phyloP scores from a whole-genome alignment of 2,113 vertebrate genomes.

The Smithornis capensis region DNA sequence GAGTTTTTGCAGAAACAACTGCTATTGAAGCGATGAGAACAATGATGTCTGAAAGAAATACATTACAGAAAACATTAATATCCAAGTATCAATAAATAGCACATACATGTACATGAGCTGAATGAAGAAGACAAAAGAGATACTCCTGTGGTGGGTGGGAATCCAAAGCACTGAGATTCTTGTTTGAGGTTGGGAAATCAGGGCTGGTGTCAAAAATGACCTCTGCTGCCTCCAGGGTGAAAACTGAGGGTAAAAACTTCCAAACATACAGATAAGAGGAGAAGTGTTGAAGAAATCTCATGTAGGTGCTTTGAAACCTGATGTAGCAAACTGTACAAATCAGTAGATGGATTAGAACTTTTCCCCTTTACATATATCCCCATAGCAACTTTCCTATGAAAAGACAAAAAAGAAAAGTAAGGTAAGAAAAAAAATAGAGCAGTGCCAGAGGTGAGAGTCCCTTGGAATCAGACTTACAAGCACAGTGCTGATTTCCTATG shows the following conservation, averaged over 20 bases:
- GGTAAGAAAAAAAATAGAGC: background rate
- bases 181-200: background rate
- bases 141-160: background rate
- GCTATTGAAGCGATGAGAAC: constrained; percentile 97
- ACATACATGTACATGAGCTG: background rate
- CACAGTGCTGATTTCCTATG: background rate
- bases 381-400: background rate
- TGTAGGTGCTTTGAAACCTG: background rate
- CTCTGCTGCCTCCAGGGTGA: background rate
- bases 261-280: background rate
- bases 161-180: background rate
- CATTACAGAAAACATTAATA: constrained; percentile 65
- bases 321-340: background rate
- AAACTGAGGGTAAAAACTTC: background rate
- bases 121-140: background rate
- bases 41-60: constrained; percentile 91
- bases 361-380: background rate
- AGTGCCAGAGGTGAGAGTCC: background rate
- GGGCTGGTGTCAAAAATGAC: background rate
- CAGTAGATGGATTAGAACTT: background rate
- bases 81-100: background rate
- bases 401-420: background rate
- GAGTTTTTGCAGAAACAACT: constrained; percentile 97
- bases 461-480: background rate
- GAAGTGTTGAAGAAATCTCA: background rate